Conservation (phyloP, 1,140 invertebrate genomes). For the Drosophila orena region DNA sequence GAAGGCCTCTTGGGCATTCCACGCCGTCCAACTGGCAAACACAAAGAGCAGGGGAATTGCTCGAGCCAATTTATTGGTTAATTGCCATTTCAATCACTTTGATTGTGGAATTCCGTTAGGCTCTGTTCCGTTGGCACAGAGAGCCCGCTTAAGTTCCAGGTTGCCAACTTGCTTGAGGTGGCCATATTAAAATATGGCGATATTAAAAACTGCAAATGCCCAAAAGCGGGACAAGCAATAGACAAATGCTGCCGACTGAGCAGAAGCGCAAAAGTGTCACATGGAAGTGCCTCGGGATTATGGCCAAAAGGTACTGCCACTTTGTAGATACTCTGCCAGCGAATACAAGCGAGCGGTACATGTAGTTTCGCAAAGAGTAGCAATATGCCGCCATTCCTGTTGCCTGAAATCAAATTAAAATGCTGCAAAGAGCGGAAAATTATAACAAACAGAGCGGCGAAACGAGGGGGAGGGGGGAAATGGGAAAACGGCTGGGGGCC, state of each 20-base stretch:
- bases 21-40: constrained; percentile 1
- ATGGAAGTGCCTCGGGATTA: constrained; percentile 16
- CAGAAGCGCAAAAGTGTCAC: constrained; percentile 30
- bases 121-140: not conserved
- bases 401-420: constrained; percentile 75
- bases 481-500: constrained; percentile 54
- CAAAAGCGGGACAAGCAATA: constrained; percentile 20
- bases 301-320: not conserved
- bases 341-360: not conserved
- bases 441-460: constrained; percentile 65
- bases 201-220: constrained; percentile 46
- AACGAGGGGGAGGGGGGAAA: not conserved
- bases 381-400: constrained; percentile 13
- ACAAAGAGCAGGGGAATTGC: constrained; percentile 7
- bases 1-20: constrained; percentile 31
- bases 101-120: constrained; percentile 14
- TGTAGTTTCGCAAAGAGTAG: not conserved
- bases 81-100: constrained; percentile 74
- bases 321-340: not conserved
- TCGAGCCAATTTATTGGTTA: constrained; percentile 54
- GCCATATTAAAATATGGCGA: not conserved
- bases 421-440: constrained; percentile 78
- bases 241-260: constrained; percentile 12
- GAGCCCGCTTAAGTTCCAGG: no score
- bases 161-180: not conserved